Evolutionary conservation across 2,113 vertebrate genomes (phyloP).

Genomic region (Aptenodytes forsteri): DNA sequence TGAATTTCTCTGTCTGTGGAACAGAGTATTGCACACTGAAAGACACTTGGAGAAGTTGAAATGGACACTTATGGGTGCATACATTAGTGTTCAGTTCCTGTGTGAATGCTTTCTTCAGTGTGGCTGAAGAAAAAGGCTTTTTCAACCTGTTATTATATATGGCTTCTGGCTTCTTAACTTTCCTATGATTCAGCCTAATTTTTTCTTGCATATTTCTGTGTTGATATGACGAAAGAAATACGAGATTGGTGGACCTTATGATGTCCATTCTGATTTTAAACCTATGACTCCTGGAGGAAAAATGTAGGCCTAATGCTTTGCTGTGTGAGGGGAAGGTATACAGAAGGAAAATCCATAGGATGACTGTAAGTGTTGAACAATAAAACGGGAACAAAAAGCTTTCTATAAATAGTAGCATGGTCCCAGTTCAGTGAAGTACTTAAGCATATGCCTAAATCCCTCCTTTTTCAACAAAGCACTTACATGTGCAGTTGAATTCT

Average conservation of each 20-base stretch:
- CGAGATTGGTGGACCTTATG: not conserved
- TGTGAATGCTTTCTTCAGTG: not conserved
- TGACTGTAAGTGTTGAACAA: slow-evolving; percentile 18
- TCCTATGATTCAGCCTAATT: not conserved
- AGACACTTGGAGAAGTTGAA: not conserved
- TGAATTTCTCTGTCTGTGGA: not conserved
- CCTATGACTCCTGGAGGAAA: not conserved
- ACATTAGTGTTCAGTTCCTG: not conserved
- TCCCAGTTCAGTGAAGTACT: slow-evolving; percentile 36
- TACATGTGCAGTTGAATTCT: not conserved
- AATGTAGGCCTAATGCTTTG: not conserved
- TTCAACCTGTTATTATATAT: not conserved
- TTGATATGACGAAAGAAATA: not conserved
- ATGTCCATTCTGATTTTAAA: not conserved
- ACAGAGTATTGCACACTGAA: not conserved
- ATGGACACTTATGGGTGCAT: not conserved
- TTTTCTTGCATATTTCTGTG: not conserved
- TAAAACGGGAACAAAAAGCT: slow-evolving; percentile 34
- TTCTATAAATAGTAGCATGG: slow-evolving; percentile 38
- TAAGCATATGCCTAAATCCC: slow-evolving; percentile 48
- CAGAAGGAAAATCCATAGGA: slow-evolving; percentile 46
- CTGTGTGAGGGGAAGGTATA: not conserved
- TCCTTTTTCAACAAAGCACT: slow-evolving; percentile 41
- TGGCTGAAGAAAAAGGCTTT: not conserved
- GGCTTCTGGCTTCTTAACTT: not conserved